phyloP scores from a whole-genome alignment of 2,113 vertebrate species.

The Piaya cayana region DNA sequence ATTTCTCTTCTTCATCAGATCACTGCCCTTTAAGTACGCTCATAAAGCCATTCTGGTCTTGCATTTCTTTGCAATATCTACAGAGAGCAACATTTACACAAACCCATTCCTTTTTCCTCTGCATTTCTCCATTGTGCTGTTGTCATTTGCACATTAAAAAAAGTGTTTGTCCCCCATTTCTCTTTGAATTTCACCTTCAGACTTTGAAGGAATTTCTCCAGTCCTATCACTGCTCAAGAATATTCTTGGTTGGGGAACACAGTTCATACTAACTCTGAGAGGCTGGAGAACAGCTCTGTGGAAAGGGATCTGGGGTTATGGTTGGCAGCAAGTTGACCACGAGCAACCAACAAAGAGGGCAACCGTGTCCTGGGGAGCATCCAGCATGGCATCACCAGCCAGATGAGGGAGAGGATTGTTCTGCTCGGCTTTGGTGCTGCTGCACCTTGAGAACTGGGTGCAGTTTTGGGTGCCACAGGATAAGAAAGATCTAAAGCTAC shows the following conservation, averaged over 20 bases:
- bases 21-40: slow-evolving; percentile 8
- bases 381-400: no score
- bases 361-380: no score
- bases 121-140: neutral
- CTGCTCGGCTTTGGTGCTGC: no score
- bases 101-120: neutral
- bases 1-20: slow-evolving; percentile 16
- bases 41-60: neutral
- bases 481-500: no score
- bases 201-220: neutral
- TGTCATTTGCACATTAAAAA: neutral
- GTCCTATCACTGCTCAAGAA: neutral
- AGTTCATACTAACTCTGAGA: neutral
- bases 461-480: no score
- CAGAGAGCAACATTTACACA: neutral
- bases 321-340: no score
- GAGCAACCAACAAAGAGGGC: no score
- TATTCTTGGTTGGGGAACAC: neutral
- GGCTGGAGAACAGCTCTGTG: no score
- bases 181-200: slow-evolving; percentile 14
- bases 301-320: no score
- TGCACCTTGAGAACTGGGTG: no score
- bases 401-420: no score
- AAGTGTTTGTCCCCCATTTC: neutral
- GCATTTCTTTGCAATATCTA: neutral